These are phyloP conservation scores for Cromileptes altivelis DNA, from an alignment of 2,113 vertebrate genomes.

Conservation along the genomic window DNA sequence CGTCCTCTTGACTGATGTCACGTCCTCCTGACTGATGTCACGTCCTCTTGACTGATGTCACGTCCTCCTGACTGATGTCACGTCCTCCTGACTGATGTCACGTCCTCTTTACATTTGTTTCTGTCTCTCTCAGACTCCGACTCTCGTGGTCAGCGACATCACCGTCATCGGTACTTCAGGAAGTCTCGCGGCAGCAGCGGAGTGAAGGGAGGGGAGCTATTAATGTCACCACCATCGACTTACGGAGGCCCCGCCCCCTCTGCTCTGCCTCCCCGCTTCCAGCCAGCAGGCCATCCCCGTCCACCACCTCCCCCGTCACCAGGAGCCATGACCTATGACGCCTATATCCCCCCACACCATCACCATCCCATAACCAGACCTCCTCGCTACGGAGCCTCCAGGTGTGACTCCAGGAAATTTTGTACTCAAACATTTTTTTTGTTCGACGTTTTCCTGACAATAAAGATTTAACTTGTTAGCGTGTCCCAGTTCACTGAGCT, in stretches of 20 bases:
- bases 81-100: background rate
- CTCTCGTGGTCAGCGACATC: constrained; percentile 79
- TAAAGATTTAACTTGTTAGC: too few species aligned
- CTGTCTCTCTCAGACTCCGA: constrained; percentile 82
- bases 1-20: too few species aligned
- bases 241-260: constrained; percentile 82
- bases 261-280: constrained; percentile 86
- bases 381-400: constrained; percentile 85
- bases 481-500: too few species aligned
- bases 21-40: too few species aligned
- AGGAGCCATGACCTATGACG: constrained; percentile 82
- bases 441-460: too few species aligned
- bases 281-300: constrained; percentile 80
- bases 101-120: too few species aligned
- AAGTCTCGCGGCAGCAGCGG: constrained; percentile 81
- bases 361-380: constrained; percentile 74
- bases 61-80: too few species aligned
- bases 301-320: constrained; percentile 66
- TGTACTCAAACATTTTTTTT: too few species aligned
- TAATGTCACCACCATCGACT: constrained; percentile 79
- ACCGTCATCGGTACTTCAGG: constrained; percentile 87
- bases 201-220: constrained; percentile 88
- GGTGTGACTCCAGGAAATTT: constrained; percentile 79
- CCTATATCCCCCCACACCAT: constrained; percentile 73
- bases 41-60: too few species aligned